Conservation (phyloP, 1,140 invertebrate species). For the Eupristina koningsbergeri region DNA sequence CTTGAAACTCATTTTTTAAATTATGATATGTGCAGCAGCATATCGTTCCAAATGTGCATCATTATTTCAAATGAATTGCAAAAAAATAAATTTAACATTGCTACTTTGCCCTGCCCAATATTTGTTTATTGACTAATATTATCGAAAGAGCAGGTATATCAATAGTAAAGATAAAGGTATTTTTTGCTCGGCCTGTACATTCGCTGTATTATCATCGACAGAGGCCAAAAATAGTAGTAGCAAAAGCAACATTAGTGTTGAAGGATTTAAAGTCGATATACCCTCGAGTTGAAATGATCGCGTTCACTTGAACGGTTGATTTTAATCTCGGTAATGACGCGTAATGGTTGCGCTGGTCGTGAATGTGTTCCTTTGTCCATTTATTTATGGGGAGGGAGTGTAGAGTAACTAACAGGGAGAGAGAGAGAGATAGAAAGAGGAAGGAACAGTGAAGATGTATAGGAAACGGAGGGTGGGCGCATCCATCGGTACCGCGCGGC, state of each 20-base stretch:
- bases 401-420: not conserved
- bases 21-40: too few relatives aligned
- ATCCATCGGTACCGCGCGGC: slow-evolving; percentile 61
- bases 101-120: too few relatives aligned
- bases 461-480: slow-evolving; percentile 52
- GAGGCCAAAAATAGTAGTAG: not conserved
- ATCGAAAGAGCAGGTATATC: not conserved
- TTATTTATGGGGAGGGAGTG: slow-evolving; percentile 53
- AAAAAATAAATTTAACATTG: too few relatives aligned
- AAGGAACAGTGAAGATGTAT: slow-evolving; percentile 19
- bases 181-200: slow-evolving; percentile 1
- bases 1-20: too few relatives aligned
- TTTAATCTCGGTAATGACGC: slow-evolving; percentile 74
- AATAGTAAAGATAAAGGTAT: not conserved
- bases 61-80: too few relatives aligned
- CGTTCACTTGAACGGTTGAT: slow-evolving; percentile 56
- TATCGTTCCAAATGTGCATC: too few relatives aligned
- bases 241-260: too few relatives aligned
- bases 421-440: not conserved
- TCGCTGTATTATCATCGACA: not conserved
- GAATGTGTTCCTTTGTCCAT: slow-evolving; percentile 72
- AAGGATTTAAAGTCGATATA: not conserved
- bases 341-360: slow-evolving; percentile 70
- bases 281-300: slow-evolving; percentile 7
- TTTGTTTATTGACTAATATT: too few relatives aligned